Conservation (phyloP, 1,140 invertebrate species). For the Sinonovacula constricta region DNA sequence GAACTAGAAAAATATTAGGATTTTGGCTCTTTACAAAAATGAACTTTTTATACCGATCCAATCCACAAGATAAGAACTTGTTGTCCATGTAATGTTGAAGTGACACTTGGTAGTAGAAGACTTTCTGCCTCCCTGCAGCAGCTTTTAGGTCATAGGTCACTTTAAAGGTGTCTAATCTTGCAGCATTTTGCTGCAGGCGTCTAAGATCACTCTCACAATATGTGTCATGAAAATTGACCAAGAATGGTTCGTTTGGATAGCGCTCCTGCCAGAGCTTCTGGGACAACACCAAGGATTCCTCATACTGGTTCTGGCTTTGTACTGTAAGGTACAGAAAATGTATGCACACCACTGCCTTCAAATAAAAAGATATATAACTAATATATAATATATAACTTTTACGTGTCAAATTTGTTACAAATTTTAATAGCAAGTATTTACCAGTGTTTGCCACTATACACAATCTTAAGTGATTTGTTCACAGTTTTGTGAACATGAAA, state of each 20-base stretch:
- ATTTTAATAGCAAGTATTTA: no score
- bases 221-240: not conserved
- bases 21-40: conserved; percentile 76
- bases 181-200: no score
- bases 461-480: no score
- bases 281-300: conserved; percentile 11
- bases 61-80: conserved; percentile 75
- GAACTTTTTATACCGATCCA: conserved; percentile 78
- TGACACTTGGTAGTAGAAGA: conserved; percentile 79
- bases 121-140: conserved; percentile 75
- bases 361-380: no score
- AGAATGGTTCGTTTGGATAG: conserved; percentile 57
- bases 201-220: not conserved
- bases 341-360: no score
- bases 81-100: conserved; percentile 78
- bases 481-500: no score
- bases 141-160: conserved; percentile 74
- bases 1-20: conserved; percentile 77
- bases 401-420: no score
- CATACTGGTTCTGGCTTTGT: conserved; percentile 33
- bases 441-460: no score
- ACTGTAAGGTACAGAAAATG: conserved; percentile 74
- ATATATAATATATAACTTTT: no score
- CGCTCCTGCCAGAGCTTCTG: conserved; percentile 51
- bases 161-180: conserved; percentile 12